These are phyloP conservation scores for Drosophila atripex DNA, from an alignment of 2,888 invertebrate genomes.

Conservation along the genomic window DNA sequence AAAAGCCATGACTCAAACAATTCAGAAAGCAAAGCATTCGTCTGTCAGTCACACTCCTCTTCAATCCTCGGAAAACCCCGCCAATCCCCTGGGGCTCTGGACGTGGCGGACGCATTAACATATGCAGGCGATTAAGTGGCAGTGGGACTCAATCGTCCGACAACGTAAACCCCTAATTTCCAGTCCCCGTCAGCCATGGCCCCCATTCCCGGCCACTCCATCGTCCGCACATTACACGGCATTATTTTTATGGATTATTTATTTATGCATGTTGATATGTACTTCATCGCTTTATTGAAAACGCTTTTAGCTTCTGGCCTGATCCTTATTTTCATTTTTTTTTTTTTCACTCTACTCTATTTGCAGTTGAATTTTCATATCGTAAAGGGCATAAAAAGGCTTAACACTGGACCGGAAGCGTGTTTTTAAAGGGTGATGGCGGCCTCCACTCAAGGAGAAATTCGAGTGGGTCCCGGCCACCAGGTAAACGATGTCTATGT, in stretches of 20 bases:
- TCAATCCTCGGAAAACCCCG: slow-evolving; percentile 3
- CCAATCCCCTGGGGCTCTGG: slow-evolving; percentile 20
- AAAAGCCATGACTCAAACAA: no score
- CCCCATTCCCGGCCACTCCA: slow-evolving; percentile 19
- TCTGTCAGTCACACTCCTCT: slow-evolving; percentile 32
- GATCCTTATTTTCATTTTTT: slow-evolving; percentile 19
- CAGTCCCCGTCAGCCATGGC: slow-evolving; percentile 36
- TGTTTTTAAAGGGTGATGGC: slow-evolving; percentile 85
- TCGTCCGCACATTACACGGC: slow-evolving; percentile 65
- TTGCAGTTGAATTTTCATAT: slow-evolving; percentile 82
- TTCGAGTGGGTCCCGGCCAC: slow-evolving; percentile 91
- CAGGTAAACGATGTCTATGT: slow-evolving; percentile 89
- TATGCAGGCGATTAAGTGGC: slow-evolving; percentile 60
- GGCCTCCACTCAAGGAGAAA: slow-evolving; percentile 91
- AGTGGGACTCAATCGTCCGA: slow-evolving; percentile 34
- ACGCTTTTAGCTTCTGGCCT: slow-evolving; percentile 6
- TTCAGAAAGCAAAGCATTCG: slow-evolving; percentile 12
- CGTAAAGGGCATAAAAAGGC: slow-evolving; percentile 83
- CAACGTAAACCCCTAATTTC: slow-evolving; percentile 52
- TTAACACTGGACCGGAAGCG: slow-evolving; percentile 84
- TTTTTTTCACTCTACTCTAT: slow-evolving; percentile 51
- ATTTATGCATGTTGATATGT: slow-evolving; percentile 67
- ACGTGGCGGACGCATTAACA: slow-evolving; percentile 46
- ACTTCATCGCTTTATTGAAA: slow-evolving; percentile 67
- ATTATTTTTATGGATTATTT: slow-evolving; percentile 73